Evolutionary conservation across 2,888 invertebrate species (phyloP), one percentile per base, ranked within the genome.

Genomic region (Meteorus colon): DNA sequence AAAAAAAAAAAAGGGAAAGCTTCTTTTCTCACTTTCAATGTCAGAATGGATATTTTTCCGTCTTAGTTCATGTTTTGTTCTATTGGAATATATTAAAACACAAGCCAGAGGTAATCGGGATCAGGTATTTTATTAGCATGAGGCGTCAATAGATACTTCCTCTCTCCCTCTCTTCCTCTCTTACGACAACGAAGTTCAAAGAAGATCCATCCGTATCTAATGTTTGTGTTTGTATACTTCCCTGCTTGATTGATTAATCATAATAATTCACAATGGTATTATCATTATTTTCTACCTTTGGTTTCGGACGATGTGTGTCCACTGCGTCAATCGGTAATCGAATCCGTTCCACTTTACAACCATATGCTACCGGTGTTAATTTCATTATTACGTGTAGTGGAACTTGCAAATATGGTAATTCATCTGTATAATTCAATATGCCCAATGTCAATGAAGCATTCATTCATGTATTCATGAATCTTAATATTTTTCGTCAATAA

Each of bases 291-390:
- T 89, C 88, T 91, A 95, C 95, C 91, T 92, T 91, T 84, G 98
- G 98, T 91, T 97, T 98, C 75, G 96, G 93, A 70, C 98, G 94
- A 90, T 99, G 98, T 71, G 99, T 99, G 90, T 99, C 97, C 76
- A 99, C 99, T 78, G 98, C 98, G 76, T 95, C 95, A 73, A 99
- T 95, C 59, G 96, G 95, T 82, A 99, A 92, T 87, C 94, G 93
- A 88, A 99, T 96, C 90, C 97, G 95, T 88, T 99, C 98, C 88
- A 98, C 96, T 85, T 97, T 95, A 90, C 99, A 99, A 59, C 99
- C 99, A 90, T 99, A 99, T 48, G 99, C 99, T 45, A 98, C 96
- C 3, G 99, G 99, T 27, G 98, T 99, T 87, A 99, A 91, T 90
- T 98, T 98, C 89, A 99, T 97, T 83, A 99, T 95, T 70, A 98